Conservation (phyloP, 2,113 vertebrate genomes). For the Hippocampus zosterae region DNA sequence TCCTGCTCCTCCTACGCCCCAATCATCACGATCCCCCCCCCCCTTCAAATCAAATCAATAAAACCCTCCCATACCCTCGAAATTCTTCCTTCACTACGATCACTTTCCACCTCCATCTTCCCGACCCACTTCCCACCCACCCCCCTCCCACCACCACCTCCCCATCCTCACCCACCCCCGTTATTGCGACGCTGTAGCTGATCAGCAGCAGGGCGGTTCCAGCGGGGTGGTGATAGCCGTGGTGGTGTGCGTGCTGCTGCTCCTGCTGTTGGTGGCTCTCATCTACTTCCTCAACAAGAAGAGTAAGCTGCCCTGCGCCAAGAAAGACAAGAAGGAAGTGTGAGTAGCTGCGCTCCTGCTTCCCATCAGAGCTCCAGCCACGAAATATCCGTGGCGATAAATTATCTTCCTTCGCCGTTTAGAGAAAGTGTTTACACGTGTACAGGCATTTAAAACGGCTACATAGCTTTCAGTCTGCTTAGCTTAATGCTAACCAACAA, state of each 20-base stretch:
- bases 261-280: slow-evolving; percentile 79
- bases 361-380: no score
- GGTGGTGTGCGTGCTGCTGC: slow-evolving; percentile 83
- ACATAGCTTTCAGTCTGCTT: no score
- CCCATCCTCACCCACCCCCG: slow-evolving; percentile 30
- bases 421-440: no score
- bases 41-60: slow-evolving; percentile 32
- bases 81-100: slow-evolving; percentile 24
- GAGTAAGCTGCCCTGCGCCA: slow-evolving; percentile 75
- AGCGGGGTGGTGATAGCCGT: slow-evolving; percentile 81
- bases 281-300: slow-evolving; percentile 84
- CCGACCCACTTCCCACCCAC: slow-evolving; percentile 23
- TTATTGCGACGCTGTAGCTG: slow-evolving; percentile 64
- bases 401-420: no score
- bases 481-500: no score
- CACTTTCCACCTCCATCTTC: slow-evolving; percentile 4
- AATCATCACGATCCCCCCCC: slow-evolving; percentile 25
- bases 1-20: slow-evolving; percentile 36
- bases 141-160: slow-evolving; percentile 16
- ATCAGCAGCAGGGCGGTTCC: slow-evolving; percentile 74
- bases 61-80: slow-evolving; percentile 10
- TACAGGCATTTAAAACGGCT: no score
- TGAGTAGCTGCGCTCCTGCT: slow-evolving; percentile 66
- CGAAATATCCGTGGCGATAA: no score
- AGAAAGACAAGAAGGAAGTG: slow-evolving; percentile 76